A percentile compares a stretch with the other conserved stretches of the same genome.
Evolutionary conservation across 2,113 vertebrate species (phyloP).

Genomic region (Hystrix brachyura): DNA sequence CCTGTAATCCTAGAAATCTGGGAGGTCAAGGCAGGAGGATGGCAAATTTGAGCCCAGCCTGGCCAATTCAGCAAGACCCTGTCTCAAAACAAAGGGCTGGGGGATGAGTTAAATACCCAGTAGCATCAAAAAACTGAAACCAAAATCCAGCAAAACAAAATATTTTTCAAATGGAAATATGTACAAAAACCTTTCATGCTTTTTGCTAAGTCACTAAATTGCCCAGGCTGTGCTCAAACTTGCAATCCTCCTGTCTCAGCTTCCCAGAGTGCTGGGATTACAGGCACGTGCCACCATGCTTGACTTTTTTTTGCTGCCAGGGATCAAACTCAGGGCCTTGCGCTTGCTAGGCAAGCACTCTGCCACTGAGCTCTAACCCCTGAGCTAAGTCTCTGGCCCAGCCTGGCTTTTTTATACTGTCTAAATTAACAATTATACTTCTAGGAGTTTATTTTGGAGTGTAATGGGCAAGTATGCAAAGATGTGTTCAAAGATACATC

Average conservation of each 20-base stretch:
- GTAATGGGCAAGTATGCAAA: not conserved
- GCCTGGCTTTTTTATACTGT: not conserved
- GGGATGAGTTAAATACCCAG: not conserved
- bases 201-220: not conserved
- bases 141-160: not conserved
- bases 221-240: not conserved
- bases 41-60: not conserved
- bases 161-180: not conserved
- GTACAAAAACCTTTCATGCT: not conserved
- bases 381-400: no score
- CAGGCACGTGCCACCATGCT: not conserved
- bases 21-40: not conserved
- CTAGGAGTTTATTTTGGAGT: slow-evolving; percentile 8
- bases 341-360: no score
- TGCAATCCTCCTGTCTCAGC: not conserved
- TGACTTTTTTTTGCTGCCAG: not conserved
- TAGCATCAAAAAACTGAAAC: not conserved
- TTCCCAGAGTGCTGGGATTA: not conserved
- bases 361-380: no score
- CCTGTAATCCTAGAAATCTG: not conserved
- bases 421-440: slow-evolving; percentile 16
- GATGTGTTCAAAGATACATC: not conserved
- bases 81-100: not conserved
- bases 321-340: no score
- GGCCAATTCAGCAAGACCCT: not conserved